These are phyloP conservation scores for Holothuria glaberrima DNA, from an alignment of 35 echinoderm and acorn worm genomes.

Conservation along the genomic window DNA sequence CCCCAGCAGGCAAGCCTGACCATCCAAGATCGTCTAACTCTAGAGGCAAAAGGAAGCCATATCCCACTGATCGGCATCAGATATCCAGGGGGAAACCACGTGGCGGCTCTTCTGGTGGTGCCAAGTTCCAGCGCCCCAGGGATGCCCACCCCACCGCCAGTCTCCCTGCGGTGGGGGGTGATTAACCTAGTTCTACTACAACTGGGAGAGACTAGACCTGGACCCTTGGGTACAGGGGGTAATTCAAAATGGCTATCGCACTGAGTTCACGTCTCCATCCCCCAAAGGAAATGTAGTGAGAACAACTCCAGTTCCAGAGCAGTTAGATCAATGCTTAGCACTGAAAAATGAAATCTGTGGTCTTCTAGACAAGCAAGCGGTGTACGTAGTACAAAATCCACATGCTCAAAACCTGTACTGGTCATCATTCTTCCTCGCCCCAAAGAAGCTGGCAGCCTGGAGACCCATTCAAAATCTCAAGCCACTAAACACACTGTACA, in stretches of 20 bases:
- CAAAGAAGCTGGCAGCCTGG: too few relatives aligned
- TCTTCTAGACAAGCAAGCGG: too few relatives aligned
- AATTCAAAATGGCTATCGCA: too few relatives aligned
- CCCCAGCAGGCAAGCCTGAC: neutral
- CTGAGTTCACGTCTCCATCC: too few relatives aligned
- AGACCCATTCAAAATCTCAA: neutral
- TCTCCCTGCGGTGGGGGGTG: neutral
- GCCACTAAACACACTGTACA: neutral
- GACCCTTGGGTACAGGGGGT: too few relatives aligned
- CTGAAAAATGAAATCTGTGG: too few relatives aligned
- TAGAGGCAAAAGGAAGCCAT: neutral
- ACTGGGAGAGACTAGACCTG: neutral
- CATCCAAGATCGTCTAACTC: neutral
- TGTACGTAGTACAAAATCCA: too few relatives aligned
- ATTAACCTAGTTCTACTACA: neutral
- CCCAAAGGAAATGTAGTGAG: too few relatives aligned
- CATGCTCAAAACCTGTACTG: too few relatives aligned
- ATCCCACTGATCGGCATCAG: neutral
- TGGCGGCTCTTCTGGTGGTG: neutral
- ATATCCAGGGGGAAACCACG: neutral
- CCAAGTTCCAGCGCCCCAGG: slow-evolving; percentile 21
- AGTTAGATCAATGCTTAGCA: too few relatives aligned
- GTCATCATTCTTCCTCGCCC: too few relatives aligned
- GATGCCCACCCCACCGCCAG: slow-evolving; percentile 31
- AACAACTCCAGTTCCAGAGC: too few relatives aligned